Base-by-base conservation (phyloP, 2,113 vertebrate species). In the Cheilinus undulatus region DNA sequence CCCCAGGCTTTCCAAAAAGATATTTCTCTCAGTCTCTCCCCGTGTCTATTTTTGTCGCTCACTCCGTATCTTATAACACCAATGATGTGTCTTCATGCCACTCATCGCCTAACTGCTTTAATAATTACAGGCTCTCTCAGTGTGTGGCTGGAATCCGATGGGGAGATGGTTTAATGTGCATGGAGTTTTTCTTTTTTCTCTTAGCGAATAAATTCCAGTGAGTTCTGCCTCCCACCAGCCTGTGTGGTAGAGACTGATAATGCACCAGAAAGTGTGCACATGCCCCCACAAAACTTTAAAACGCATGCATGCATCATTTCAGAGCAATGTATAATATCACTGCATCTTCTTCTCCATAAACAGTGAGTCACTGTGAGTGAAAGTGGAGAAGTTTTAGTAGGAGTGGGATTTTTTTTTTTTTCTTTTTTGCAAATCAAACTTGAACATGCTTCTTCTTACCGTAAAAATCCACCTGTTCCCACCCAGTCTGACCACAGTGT, bases 41-140 rank as follows among this genome's bases (percentile, higher is more conserved):
- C 10, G 5, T 76, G 13, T 72, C 48, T 71, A n/a, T 48, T 59
- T 32, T 46, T 73, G 68, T 66, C 76, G 45, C 65, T 89, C 67
- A 84, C 5, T 49, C 32, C 20, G 20, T 52, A 65, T 86, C 71
- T 75, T 61, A 43, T 60, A 84, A 64, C 73, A 54, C 36, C 11
- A 17, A 52, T 42, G 67, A 61, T 69, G 58, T 80, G 73, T 12
- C 53, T 59, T 73, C 23, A 43, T 65, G 83, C 50, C 66, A 75
- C 43, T 87, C 79, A 69, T 64, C 71, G 74, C 65, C 74, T 62
- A 77, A 57, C 60, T 34, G 71, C 67, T 56, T 80, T 69, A 61
- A 70, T 88, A 83, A 83, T 88, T 84, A 82, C 57, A 76, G 46
- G 34, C 53, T 84, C 60, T 74, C 69, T 69, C 76, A 61, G 67